A percentile compares a stretch with the other conserved stretches of the same genome.
These are phyloP conservation scores for Neoascia interrupta DNA, from an alignment of 2,888 invertebrate species.

Conservation along the genomic window DNA sequence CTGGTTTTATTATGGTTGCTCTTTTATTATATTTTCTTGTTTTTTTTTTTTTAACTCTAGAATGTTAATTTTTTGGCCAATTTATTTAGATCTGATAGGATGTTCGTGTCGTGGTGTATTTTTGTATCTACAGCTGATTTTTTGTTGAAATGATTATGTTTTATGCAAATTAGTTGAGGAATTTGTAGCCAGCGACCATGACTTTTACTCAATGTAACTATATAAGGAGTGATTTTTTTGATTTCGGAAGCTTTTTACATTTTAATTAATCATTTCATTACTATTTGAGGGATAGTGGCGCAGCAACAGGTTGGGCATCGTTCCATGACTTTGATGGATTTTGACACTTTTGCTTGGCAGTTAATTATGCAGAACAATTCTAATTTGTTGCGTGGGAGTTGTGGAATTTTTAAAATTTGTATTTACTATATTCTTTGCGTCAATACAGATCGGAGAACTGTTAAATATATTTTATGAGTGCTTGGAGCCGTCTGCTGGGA, in stretches of 20 bases:
- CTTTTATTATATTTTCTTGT: background rate
- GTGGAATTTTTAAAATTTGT: constrained; percentile 5
- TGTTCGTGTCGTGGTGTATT: too few species aligned
- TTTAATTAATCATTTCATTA: background rate
- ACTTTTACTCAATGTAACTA: background rate
- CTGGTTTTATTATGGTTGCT: constrained; percentile 11
- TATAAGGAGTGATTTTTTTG: background rate
- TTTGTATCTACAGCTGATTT: constrained; percentile 4
- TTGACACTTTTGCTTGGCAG: background rate
- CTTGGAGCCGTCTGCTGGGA: too few species aligned
- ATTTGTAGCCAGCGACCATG: too few species aligned
- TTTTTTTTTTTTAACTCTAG: too few species aligned
- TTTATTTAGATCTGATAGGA: too few species aligned
- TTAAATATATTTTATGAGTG: too few species aligned
- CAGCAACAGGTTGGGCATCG: too few species aligned
- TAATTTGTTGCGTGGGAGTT: constrained; percentile 28
- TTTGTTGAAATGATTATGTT: background rate
- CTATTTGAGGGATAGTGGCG: too few species aligned
- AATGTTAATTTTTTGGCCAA: constrained; percentile 4
- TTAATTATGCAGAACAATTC: constrained; percentile 17
- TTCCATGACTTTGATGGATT: constrained; percentile 17
- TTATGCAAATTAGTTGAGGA: background rate
- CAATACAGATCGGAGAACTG: too few species aligned
- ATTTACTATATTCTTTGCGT: too few species aligned
- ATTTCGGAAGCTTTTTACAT: constrained; percentile 9